Conservation (phyloP, 2,888 invertebrate genomes). For the Tineola bisselliella region DNA sequence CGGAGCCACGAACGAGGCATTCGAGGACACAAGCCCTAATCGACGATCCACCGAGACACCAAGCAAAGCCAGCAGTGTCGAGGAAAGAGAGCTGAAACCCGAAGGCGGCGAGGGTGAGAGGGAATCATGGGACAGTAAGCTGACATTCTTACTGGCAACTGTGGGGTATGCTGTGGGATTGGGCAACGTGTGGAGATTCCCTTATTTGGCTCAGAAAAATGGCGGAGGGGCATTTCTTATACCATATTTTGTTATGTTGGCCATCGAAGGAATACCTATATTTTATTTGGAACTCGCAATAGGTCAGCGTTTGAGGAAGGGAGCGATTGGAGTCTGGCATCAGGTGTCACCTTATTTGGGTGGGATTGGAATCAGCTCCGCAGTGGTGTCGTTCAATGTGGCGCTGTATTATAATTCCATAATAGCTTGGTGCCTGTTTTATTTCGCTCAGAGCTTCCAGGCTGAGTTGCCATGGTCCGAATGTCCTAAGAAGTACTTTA, state of each 20-base stretch:
- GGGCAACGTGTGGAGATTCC: conserved; percentile 96
- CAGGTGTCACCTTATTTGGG: conserved; percentile 89
- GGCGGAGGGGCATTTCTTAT: conserved; percentile 97
- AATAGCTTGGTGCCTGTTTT: conserved; percentile 97
- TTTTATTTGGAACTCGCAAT: conserved; percentile 96
- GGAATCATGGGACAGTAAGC: conserved; percentile 93
- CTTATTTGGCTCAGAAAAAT: conserved; percentile 93
- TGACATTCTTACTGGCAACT: conserved; percentile 92
- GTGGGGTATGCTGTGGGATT: conserved; percentile 94
- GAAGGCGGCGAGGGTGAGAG: conserved; percentile 80
- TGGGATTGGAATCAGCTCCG: conserved; percentile 93
- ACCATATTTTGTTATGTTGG: conserved; percentile 95
- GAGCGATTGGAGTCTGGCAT: conserved; percentile 96
- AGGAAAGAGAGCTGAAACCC: conserved; percentile 72
- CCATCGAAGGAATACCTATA: conserved; percentile 94
- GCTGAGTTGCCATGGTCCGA: conserved; percentile 91
- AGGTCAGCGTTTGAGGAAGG: conserved; percentile 91
- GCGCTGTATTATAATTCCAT: conserved; percentile 98
- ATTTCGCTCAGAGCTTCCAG: conserved; percentile 93
- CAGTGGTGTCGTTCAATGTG: conserved; percentile 95
- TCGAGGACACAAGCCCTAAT: conserved; percentile 65
- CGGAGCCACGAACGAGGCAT: conserved; percentile 88
- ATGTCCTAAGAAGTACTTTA: conserved; percentile 85
- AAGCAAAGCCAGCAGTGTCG: conserved; percentile 72
- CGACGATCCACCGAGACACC: conserved; percentile 49